Conservation (phyloP, 2,113 vertebrate genomes). For the Microcebus jonahi region DNA sequence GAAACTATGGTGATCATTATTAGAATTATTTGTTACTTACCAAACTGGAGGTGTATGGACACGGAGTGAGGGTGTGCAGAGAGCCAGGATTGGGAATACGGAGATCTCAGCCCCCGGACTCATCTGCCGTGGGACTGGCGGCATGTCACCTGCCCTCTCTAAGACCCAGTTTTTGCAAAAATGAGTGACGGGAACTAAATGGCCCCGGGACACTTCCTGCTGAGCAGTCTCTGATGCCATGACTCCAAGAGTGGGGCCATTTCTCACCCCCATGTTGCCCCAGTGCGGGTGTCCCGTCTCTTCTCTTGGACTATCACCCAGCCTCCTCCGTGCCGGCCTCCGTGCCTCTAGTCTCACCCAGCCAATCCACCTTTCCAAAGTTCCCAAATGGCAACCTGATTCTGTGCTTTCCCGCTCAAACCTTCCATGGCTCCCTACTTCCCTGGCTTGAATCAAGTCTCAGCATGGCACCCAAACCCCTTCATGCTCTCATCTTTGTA, state of each 20-base stretch:
- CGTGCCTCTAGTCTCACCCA: neutral
- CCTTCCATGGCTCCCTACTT: neutral
- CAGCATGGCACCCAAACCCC: neutral
- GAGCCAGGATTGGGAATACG: too few species aligned
- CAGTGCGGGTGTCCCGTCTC: too few species aligned
- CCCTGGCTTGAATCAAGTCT: neutral
- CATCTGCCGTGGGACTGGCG: neutral
- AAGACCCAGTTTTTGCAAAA: neutral
- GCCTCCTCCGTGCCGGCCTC: neutral
- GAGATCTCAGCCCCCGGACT: neutral
- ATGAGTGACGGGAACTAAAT: too few species aligned
- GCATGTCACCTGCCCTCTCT: neutral
- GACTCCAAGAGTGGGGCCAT: fast-evolving
- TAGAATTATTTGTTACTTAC: neutral
- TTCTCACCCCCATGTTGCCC: too few species aligned
- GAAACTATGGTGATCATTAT: neutral
- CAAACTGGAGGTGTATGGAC: neutral
- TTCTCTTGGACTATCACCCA: neutral
- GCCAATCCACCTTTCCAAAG: neutral
- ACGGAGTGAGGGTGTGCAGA: too few species aligned
- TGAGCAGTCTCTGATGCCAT: fast-evolving
- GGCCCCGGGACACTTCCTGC: neutral
- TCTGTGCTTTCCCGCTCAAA: too few species aligned
- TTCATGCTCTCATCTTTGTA: neutral
- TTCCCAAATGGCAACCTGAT: neutral